phyloP scores from a whole-genome alignment of 2,797 vertebrate species.

The Chrosomus eos region DNA sequence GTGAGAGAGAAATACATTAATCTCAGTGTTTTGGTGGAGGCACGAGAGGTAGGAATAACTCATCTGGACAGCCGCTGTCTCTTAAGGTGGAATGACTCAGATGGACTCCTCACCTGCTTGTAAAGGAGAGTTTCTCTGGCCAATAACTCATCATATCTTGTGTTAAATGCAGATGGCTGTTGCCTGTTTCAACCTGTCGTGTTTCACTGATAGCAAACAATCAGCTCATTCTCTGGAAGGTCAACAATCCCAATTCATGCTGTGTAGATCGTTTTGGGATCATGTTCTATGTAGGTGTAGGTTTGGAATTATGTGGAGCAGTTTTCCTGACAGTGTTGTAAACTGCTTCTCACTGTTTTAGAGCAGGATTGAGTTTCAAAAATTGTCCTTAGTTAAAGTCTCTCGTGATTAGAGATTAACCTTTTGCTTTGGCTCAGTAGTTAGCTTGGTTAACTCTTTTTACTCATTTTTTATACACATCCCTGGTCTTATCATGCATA shows the following conservation, averaged over 20 bases:
- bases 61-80: constrained; percentile 50
- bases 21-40: not conserved
- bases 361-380: constrained; percentile 37
- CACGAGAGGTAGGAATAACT: constrained; percentile 42
- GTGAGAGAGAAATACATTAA: constrained; percentile 38
- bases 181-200: constrained; percentile 68
- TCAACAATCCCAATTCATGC: not conserved
- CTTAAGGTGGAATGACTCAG: constrained; percentile 36
- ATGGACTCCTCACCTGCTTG: constrained; percentile 48
- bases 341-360: constrained; percentile 44
- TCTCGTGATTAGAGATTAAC: constrained; percentile 50
- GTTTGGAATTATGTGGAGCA: not conserved
- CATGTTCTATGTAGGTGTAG: constrained; percentile 1
- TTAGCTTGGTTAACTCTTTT: not conserved
- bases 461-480: not conserved
- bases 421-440: constrained; percentile 35
- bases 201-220: constrained; percentile 22
- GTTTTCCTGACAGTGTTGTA: constrained; percentile 19
- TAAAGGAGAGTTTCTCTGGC: constrained; percentile 32
- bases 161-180: constrained; percentile 59
- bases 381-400: constrained; percentile 38
- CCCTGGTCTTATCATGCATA: not conserved
- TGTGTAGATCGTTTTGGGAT: not conserved
- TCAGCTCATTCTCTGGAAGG: not conserved
- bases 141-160: constrained; percentile 57